Evolutionary conservation across 2,888 invertebrate species (phyloP), one percentile per base, ranked within the genome.

Genomic region (Ormyrus pomaceus): DNA sequence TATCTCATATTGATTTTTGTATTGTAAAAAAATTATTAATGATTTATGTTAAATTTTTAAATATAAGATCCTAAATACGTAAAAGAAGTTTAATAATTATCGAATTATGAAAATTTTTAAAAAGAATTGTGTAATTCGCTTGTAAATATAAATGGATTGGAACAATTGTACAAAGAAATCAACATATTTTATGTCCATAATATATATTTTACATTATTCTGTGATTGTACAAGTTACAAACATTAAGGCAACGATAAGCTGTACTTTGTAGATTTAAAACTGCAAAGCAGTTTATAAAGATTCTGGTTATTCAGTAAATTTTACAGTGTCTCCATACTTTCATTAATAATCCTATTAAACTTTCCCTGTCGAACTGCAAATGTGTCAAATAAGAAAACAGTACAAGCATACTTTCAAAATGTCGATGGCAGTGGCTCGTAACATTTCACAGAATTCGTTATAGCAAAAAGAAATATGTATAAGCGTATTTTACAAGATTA

Each of bases 211-310:
- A 80, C 78, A 82, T 81, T 73, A 79, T 75, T 79, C 77, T 80
- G 79, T 82, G 83, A 83, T 83, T 83, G 82, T 83, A 83, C 80
- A 82, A 77, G 83, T 82, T 83, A 82, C 77, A 82, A 83, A 81
- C 77, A 83, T 83, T 83, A 83, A 83, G 83, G 83, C 83, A 83
- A 83, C 80, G 68, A 73, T 80, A 83, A 83, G 83, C 82, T 82
- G 80, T 69, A 82, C 74, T 75, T 66, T 78, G 69, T 80, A 61
- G 48, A 45, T 71, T 75, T 13, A 68, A 50, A 77, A 77, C 68
- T 82, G 77, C 77, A 70, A 77, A 68, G 79, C 77, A 82, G 82
- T 79, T 77, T 59, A 53, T 79, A 72, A 77, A 72, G 69, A 79
- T 58, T 79, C 59, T 64, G 46, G 73, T 51, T 61, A 61, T 61